These are phyloP conservation scores for Neoitamus cyanurus DNA, from an alignment of 2,888 invertebrate genomes.

Conservation along the genomic window DNA sequence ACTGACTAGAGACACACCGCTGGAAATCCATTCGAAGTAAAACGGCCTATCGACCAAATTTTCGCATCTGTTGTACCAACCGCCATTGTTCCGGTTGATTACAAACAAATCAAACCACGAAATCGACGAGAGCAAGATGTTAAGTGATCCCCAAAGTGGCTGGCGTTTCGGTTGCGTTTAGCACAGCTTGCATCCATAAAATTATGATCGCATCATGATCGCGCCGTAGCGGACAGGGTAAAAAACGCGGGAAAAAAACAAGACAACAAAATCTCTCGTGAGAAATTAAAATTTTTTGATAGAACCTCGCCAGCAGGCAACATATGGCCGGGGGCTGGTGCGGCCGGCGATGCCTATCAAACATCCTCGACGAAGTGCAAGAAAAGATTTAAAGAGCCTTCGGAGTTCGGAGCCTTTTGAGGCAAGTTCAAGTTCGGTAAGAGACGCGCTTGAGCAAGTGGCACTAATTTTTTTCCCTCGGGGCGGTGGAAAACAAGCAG, in stretches of 20 bases:
- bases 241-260: background rate
- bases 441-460: background rate
- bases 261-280: slow-evolving; percentile 23
- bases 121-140: background rate
- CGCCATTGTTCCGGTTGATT: background rate
- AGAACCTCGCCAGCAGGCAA: slow-evolving; percentile 17
- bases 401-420: background rate
- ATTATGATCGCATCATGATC: slow-evolving; percentile 24
- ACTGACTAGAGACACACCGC: background rate
- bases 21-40: background rate
- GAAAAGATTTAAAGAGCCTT: background rate
- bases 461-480: background rate
- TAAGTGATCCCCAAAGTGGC: background rate
- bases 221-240: background rate
- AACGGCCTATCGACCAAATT: background rate
- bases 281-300: slow-evolving; percentile 14
- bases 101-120: slow-evolving; percentile 26
- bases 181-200: slow-evolving; percentile 24
- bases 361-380: slow-evolving; percentile 4
- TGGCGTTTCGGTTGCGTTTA: background rate
- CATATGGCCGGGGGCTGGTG: slow-evolving; percentile 7
- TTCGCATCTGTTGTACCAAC: slow-evolving; percentile 11
- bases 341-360: background rate
- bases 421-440: background rate
- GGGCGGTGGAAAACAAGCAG: too few species aligned